These are phyloP conservation scores for Lutraria rhynchaena DNA, from an alignment of 1,140 invertebrate genomes.

Conservation along the genomic window DNA sequence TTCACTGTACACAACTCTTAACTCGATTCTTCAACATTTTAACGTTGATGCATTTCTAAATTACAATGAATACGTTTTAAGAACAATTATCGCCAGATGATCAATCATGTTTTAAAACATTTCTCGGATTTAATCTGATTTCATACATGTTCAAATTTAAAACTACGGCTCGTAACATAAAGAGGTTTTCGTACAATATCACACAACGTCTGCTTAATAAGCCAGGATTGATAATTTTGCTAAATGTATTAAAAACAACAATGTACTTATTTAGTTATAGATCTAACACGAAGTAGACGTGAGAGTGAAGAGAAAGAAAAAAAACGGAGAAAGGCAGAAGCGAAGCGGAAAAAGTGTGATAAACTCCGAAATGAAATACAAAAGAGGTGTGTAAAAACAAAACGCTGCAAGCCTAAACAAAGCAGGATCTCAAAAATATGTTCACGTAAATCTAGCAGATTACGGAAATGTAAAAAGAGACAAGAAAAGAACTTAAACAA, in stretches of 20 bases:
- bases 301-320: not conserved
- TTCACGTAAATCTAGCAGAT: slow-evolving; percentile 6
- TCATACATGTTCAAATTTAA: not conserved
- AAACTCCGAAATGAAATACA: slow-evolving; percentile 23
- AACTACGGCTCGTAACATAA: not conserved
- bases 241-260: not conserved
- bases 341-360: slow-evolving; percentile 28
- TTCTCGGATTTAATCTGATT: no score
- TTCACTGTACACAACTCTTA: no score
- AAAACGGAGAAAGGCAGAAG: not conserved
- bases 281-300: not conserved
- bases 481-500: not conserved
- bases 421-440: slow-evolving; percentile 5
- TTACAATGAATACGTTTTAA: no score
- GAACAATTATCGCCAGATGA: no score
- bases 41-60: no score
- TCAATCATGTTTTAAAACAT: no score
- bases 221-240: not conserved
- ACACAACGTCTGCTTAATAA: not conserved
- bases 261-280: not conserved
- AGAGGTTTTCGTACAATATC: not conserved
- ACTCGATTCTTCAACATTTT: not conserved
- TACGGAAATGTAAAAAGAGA: slow-evolving; percentile 27
- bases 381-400: slow-evolving; percentile 39
- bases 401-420: slow-evolving; percentile 32